Percentiles rank a stretch among this genome's conserved stretches.
phyloP scores from a whole-genome alignment of 1,140 invertebrate species.

The Pseudomyrmex sp. region DNA sequence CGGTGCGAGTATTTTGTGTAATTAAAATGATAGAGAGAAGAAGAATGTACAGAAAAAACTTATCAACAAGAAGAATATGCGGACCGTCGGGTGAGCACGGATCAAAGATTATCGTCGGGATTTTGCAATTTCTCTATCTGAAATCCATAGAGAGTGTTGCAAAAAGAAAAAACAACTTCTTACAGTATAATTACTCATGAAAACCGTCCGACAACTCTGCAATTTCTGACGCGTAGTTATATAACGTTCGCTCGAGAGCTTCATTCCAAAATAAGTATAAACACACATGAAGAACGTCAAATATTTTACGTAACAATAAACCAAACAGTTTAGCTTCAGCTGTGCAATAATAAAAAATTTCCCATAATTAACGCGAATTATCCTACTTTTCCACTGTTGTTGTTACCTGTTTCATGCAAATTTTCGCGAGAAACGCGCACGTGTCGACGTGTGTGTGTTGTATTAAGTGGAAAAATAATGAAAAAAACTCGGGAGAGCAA shows the following conservation, averaged over 20 bases:
- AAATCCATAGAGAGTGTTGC: no score
- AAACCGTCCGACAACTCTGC: slow-evolving; percentile 4
- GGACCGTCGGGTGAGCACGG: not conserved
- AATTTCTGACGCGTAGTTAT: not conserved
- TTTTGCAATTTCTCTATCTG: not conserved
- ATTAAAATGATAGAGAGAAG: slow-evolving; percentile 7
- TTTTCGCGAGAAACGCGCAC: not conserved
- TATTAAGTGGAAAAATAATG: slow-evolving; percentile 40
- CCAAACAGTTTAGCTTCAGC: not conserved
- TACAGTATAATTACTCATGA: slow-evolving; percentile 14
- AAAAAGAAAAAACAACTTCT: no score
- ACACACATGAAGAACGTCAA: not conserved
- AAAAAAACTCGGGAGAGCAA: slow-evolving; percentile 25
- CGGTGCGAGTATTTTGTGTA: not conserved
- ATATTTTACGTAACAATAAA: not conserved
- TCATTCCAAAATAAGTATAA: not conserved
- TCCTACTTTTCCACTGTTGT: slow-evolving; percentile 15
- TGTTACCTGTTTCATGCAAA: slow-evolving; percentile 9
- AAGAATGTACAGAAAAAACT: not conserved
- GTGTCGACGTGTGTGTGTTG: not conserved
- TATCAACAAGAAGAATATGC: not conserved
- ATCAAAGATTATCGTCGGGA: slow-evolving; percentile 1
- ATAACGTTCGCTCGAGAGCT: not conserved
- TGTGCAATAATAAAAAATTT: not conserved
- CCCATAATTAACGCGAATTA: not conserved